Evolutionary conservation across 2,797 vertebrate species (phyloP).

Genomic region (Leucoraja ocellata): DNA sequence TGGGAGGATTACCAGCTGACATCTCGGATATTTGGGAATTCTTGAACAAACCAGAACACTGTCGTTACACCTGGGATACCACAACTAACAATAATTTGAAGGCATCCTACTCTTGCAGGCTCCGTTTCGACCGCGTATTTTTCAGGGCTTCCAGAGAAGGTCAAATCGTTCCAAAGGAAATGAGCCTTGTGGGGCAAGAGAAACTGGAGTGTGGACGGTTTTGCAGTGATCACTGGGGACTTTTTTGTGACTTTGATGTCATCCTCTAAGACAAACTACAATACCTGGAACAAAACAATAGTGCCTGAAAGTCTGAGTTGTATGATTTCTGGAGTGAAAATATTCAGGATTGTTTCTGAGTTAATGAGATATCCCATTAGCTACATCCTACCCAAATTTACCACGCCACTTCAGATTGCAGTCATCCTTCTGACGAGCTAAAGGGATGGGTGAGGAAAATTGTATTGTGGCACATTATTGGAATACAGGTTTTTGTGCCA

Average conservation of each 20-base stretch:
- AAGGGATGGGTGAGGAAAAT: neutral
- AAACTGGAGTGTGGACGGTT: conserved; percentile 84
- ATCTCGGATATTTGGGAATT: conserved; percentile 81
- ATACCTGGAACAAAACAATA: neutral
- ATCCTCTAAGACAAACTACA: conserved; percentile 48
- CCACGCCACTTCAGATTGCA: neutral
- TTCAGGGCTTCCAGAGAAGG: conserved; percentile 60
- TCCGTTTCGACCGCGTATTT: conserved; percentile 84
- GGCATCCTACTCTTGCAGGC: conserved; percentile 57
- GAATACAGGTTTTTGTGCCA: no score
- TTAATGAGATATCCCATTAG: neutral
- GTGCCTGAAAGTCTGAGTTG: neutral
- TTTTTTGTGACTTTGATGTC: conserved; percentile 73
- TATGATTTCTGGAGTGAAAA: conserved; percentile 30
- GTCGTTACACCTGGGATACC: conserved; percentile 91
- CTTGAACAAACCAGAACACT: conserved; percentile 74
- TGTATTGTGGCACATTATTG: neutral
- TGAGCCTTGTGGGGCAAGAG: conserved; percentile 81
- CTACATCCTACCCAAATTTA: neutral
- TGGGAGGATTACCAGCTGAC: conserved; percentile 65
- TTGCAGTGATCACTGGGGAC: conserved; percentile 92
- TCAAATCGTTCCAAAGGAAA: conserved; percentile 64
- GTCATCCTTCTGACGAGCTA: neutral
- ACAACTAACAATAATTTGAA: conserved; percentile 75
- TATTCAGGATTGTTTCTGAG: conserved; percentile 40